These are phyloP conservation scores for Thalassarche chlororhynchos DNA, from an alignment of 2,113 vertebrate species.

Conservation along the genomic window DNA sequence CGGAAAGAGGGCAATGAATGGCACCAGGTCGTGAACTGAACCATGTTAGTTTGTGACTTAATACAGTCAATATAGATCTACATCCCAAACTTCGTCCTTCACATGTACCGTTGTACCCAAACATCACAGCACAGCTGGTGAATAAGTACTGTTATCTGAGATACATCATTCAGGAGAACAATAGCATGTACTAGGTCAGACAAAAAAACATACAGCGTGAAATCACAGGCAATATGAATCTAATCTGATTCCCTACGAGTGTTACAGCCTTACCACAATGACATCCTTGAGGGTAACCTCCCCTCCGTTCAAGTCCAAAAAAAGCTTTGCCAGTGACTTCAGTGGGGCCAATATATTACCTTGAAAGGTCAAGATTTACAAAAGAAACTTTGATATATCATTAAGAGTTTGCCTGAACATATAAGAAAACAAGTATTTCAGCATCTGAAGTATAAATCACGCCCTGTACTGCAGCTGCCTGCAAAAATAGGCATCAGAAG, in stretches of 20 bases:
- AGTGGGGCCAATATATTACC: background rate
- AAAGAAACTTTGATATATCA: background rate
- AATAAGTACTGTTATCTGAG: background rate
- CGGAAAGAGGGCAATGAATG: background rate
- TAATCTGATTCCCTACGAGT: background rate
- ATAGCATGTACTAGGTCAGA: background rate
- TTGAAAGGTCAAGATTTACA: background rate
- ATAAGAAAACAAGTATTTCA: background rate
- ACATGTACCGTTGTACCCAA: background rate
- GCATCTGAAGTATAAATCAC: background rate
- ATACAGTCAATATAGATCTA: background rate
- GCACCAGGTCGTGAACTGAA: background rate
- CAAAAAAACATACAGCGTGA: background rate
- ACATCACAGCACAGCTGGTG: background rate
- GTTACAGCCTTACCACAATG: background rate
- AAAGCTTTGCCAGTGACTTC: background rate
- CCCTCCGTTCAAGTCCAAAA: background rate
- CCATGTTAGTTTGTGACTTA: background rate
- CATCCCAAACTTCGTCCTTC: background rate
- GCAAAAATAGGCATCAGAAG: background rate
- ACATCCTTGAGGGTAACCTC: background rate
- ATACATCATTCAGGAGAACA: background rate
- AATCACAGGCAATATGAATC: background rate
- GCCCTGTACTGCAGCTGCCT: background rate
- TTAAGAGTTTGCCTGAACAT: background rate